Conservation (phyloP, 2,888 invertebrate genomes). For the Acrobasis repandana region DNA sequence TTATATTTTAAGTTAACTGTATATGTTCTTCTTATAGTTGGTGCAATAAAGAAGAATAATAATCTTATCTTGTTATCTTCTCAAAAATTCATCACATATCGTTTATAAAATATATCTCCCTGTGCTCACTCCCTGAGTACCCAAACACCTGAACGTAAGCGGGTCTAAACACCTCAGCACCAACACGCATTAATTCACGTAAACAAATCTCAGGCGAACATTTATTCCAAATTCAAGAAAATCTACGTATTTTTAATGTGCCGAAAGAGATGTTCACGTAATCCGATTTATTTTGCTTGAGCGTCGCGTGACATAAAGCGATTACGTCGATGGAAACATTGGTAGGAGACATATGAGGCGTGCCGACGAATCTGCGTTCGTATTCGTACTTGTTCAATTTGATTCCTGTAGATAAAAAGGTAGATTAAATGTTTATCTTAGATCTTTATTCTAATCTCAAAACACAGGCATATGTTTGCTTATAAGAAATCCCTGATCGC, state of each 20-base stretch:
- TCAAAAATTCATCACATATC: no score
- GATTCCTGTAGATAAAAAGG: no score
- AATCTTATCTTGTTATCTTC: no score
- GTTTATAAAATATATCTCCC: no score
- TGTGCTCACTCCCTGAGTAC: neutral
- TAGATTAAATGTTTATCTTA: no score
- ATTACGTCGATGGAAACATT: constrained; percentile 35
- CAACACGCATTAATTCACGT: constrained; percentile 3
- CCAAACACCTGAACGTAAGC: neutral
- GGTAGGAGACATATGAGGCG: constrained; percentile 24
- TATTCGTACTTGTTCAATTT: neutral
- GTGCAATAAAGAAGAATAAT: no score
- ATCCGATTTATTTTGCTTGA: constrained; percentile 39
- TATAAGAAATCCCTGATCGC: no score
- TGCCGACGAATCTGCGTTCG: constrained; percentile 1
- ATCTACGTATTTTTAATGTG: constrained; percentile 31
- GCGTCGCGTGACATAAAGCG: constrained; percentile 38
- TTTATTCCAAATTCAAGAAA: constrained; percentile 32
- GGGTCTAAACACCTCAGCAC: no score
- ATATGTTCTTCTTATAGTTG: no score
- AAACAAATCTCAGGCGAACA: constrained; percentile 22
- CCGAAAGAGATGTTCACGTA: constrained; percentile 31
- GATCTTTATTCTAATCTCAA: no score
- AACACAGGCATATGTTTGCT: no score
- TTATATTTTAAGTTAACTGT: no score